These are phyloP conservation scores for Ptychochromis oligacanthus DNA, from an alignment of 2,113 vertebrate genomes.

Conservation along the genomic window DNA sequence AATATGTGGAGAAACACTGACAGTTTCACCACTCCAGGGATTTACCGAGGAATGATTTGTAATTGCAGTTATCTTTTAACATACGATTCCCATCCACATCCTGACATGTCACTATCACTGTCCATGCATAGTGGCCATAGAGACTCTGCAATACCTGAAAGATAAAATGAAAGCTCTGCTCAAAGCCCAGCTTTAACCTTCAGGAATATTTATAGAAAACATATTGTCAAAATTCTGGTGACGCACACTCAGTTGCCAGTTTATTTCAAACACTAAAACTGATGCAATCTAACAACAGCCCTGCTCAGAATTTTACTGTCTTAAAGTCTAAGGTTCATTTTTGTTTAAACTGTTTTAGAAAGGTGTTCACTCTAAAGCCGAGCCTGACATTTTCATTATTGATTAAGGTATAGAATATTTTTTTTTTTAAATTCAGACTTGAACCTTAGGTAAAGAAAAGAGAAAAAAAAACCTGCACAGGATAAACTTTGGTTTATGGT, in stretches of 20 bases:
- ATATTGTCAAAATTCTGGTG: neutral
- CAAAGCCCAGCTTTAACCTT: neutral
- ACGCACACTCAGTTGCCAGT: neutral
- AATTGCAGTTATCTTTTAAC: slow-evolving; percentile 25
- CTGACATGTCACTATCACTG: neutral
- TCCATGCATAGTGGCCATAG: neutral
- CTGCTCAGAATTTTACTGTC: neutral
- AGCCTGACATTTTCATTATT: neutral
- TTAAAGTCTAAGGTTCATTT: neutral
- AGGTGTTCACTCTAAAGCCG: neutral
- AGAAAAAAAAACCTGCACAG: no score
- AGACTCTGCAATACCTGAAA: slow-evolving; percentile 48
- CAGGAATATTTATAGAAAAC: neutral
- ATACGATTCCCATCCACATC: slow-evolving; percentile 28
- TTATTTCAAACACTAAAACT: neutral
- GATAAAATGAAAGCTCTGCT: slow-evolving; percentile 27
- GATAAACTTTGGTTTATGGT: neutral
- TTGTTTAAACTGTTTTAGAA: neutral
- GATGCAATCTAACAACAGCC: neutral
- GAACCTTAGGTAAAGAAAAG: neutral
- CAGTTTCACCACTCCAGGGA: slow-evolving; percentile 5
- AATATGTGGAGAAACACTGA: slow-evolving; percentile 27
- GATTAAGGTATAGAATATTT: neutral
- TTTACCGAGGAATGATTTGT: slow-evolving; percentile 10
- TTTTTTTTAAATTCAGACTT: neutral